Evolutionary conservation across 2,888 invertebrate species (phyloP).

Genomic region (Allophyes oxyacanthae): DNA sequence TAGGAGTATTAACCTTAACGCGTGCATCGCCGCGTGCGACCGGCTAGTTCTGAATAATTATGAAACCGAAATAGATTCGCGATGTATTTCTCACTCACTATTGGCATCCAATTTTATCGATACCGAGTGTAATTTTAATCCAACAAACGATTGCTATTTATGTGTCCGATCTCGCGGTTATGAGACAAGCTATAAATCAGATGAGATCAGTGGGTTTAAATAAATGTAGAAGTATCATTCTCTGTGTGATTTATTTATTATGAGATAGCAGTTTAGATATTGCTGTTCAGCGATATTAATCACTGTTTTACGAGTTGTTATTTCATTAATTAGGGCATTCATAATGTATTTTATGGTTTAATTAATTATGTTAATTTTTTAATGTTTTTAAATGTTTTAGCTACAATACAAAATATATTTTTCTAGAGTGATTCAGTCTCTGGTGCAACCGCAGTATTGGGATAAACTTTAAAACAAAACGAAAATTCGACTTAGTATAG

Average conservation of each 20-base stretch:
- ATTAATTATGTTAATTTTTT: too few species aligned
- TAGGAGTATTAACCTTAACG: too few species aligned
- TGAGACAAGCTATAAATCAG: conserved; percentile 35
- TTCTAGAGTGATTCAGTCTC: too few species aligned
- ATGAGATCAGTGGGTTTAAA: conserved; percentile 27
- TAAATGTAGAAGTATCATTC: conserved; percentile 7
- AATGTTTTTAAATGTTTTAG: too few species aligned
- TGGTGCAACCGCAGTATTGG: too few species aligned
- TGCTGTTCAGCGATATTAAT: conserved; percentile 21
- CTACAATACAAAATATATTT: too few species aligned
- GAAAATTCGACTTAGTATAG: too few species aligned
- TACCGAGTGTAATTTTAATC: conserved; percentile 18
- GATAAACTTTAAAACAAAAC: too few species aligned
- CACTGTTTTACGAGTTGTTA: conserved; percentile 26
- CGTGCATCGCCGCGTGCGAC: background rate
- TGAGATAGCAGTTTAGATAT: conserved; percentile 8
- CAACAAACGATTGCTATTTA: conserved; percentile 29
- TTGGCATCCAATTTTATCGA: conserved; percentile 27
- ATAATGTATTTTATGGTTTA: background rate
- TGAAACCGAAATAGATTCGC: conserved; percentile 14
- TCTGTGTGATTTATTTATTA: conserved; percentile 28
- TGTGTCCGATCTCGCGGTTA: conserved; percentile 20
- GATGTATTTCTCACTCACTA: conserved; percentile 12
- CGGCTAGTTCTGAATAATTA: conserved; percentile 11
- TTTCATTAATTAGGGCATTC: conserved; percentile 8